Base-by-base conservation (phyloP, 2,888 invertebrate genomes). In the Drosophila rellima region DNA sequence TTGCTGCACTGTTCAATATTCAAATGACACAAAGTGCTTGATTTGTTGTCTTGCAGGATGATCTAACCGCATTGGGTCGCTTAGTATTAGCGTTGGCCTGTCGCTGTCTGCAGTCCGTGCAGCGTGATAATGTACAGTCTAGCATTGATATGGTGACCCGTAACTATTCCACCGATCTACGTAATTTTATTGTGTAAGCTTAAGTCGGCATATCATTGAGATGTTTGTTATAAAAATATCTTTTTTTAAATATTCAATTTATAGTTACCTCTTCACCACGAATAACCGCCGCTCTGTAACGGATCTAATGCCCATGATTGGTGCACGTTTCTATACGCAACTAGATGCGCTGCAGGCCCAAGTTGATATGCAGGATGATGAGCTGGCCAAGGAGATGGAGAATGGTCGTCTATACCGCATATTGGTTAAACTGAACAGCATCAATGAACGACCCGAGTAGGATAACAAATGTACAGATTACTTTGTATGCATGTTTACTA, bases 291-390 rank as follows among this genome's bases (percentile, higher is more conserved):
- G 96, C 89, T 96, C 96, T 87, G 96, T 99, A 69, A 97, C 97
- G 75, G 99, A 99, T 93, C 95, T 99, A 88, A 99, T 99, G 99
- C 99, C 99, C 29, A 98, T 99, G 98, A 99, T 99, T 85, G 99
- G 97, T 45, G 98, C 98, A 45, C 94, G 99, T 65, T 99, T 99
- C 93, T 99, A 98, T 93, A 97, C 97, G 0, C 98, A 99, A 93
- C 94, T 99, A 91, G 99, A 99, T 93, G 96, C 96, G 6, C 94
- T 97, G 65, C 97, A 98, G 92, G 94, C 96, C 63, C 95, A 97
- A 78, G 96, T 96, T 48, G 99, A 99, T 92, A 95, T 96, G 48
- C 94, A 98, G 80, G 98, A 99, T 90, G 96, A 96, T 76, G 98
- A 98, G 92, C 93, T 99, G 69, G 95, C 97, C 13, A 96, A 96